Evolutionary conservation across 2,888 invertebrate genomes (phyloP), one percentile per base, ranked within the genome.

Genomic region (Hydriomena furcata): DNA sequence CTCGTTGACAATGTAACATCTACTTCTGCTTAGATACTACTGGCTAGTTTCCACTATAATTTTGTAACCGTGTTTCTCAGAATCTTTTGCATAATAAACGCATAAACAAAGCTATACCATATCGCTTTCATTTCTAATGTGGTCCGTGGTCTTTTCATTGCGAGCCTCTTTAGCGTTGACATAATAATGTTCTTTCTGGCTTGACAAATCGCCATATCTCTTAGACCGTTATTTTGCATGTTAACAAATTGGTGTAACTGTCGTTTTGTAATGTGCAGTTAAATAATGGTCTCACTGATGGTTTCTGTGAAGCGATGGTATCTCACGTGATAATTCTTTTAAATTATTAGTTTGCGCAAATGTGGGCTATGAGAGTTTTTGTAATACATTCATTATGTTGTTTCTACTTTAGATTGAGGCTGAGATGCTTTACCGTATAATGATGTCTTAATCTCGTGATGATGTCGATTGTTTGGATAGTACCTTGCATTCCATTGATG

Each of bases 121-220:
- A 46, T 42, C 37, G 32, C 47, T 35, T 46, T 32, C 20, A 13
- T 42, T 46, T 43, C 43, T 30, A 10, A 47, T 47, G 34, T 38
- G 38, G 20, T 17, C 27, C 28, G 34, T 31, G n/a, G 25, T 28
- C 52, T 37, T 52, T 41, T 45, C 30, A 31, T 37, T 35, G 43
- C 50, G 35, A 36, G 42, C 31, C 52, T 55, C 58, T 65, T 66
- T 74, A 66, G 63, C 70, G 63, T 71, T 71, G 68, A 66, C 71
- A 73, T 75, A 73, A 78, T 75, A 46, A 65, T 68, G 64, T 67
- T 66, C 61, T 68, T 70, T 68, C 70, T 67, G 68, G 65, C 68
- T 57, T 68, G 73, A 73, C 71, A 66, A 71, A 73, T 74, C 66
- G 65, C 65, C 67, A 63, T 62, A 58, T 54, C 56, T 58, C 50